Evolutionary conservation across 2,888 invertebrate species (phyloP).

Genomic region (Zygothrica quintamaculata): DNA sequence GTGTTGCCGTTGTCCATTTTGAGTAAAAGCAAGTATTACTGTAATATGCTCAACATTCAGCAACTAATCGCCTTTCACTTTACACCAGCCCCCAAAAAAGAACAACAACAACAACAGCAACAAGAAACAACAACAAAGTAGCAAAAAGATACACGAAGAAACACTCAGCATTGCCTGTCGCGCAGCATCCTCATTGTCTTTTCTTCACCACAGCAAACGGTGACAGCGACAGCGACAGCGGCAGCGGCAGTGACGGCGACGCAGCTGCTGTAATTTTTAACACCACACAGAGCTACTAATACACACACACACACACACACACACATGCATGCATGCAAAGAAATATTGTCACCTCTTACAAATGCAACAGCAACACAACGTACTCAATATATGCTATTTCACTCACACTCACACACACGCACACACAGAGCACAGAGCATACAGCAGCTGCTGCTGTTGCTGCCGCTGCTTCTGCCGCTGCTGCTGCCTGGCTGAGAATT

Average conservation of each 20-base stretch:
- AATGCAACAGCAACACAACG: conserved; percentile 53
- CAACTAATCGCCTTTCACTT: conserved; percentile 62
- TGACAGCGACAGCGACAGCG: conserved; percentile 28
- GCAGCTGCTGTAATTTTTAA: conserved; percentile 76
- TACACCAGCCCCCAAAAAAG: conserved; percentile 25
- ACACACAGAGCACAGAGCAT: no score
- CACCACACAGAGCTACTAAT: conserved; percentile 49
- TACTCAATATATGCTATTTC: conserved; percentile 48
- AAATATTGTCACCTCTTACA: conserved; percentile 80
- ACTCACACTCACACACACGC: conserved; percentile 56
- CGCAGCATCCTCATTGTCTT: conserved; percentile 66
- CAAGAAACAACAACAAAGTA: conserved; percentile 12
- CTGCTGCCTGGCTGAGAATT: conserved; percentile 15
- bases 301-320: conserved; percentile 2
- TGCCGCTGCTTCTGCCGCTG: no score
- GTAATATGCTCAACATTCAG: conserved; percentile 11
- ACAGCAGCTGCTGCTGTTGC: no score
- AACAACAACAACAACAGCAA: conserved; percentile 19
- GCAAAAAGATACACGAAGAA: conserved; percentile 5
- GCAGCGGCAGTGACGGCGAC: conserved; percentile 49
- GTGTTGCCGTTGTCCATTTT: no score
- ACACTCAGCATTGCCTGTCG: conserved; percentile 29
- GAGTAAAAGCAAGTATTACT: conserved; percentile 18
- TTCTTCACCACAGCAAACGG: conserved; percentile 58
- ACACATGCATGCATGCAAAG: conserved; percentile 36